Base-by-base conservation (phyloP, 2,113 vertebrate species). In the Pachycephala philippinensis region DNA sequence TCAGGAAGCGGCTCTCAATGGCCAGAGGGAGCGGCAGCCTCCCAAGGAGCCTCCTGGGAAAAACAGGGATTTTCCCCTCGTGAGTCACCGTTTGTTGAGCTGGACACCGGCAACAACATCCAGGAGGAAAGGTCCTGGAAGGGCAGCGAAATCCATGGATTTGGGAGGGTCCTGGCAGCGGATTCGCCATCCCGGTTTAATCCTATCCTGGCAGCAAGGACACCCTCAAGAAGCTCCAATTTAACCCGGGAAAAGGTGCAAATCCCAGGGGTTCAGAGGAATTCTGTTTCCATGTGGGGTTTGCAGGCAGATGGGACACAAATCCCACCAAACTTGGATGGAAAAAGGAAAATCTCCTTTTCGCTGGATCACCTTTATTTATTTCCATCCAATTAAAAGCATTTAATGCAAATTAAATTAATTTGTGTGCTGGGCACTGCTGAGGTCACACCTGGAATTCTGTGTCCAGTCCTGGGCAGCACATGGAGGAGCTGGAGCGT, bases 1-100 rank as follows among this genome's bases (percentile, higher is more conserved):
- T 68, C 95, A 89, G 95, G 96, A 96, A 96, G 50, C 11, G 66
- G 57, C 83, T 93, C 91, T 96, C 79, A 77, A 81, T 68, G 86
- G 63, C 14, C 93, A 95, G 91, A 93, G 76, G 40, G 79, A 66
- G 24, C 15, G 64, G 75, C 79, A 95, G 89, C 42, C 72, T 80
- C 86, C 6, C 11, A 71, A 95, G 74, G 89, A 91, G 30, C 85
- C 93, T 89, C 94, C 5, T 5, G 77, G 94, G 93, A 42, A 79
- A 28, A 72, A 37, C 3, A 22, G 31, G 23, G 84, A 86, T 84
- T 95, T 95, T 81, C 80, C 86, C 42, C 35, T 60, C 40, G 3
- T 81, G 94, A 95, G 54, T 93, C 95, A 87, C 2, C 22, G 61
- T 44, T 71, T 59, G 69, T 56, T 75, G 64, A 40, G n/a, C 31